These are phyloP conservation scores for Felis chaus DNA, from an alignment of 2,113 vertebrate species.

Conservation along the genomic window DNA sequence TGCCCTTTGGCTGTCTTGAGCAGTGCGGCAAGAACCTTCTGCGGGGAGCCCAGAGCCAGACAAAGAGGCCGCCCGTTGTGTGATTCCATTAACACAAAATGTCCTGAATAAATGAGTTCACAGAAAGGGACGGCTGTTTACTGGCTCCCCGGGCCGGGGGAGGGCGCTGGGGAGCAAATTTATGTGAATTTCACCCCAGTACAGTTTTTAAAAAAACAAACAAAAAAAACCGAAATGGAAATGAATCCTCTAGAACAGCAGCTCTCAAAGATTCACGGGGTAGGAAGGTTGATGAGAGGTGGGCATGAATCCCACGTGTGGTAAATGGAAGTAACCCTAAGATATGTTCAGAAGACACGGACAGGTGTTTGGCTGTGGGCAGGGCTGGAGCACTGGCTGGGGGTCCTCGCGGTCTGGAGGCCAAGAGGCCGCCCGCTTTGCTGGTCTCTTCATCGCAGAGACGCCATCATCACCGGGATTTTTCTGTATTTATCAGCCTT, in stretches of 20 bases:
- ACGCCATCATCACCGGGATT: fast-evolving
- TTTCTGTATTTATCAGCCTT: fast-evolving
- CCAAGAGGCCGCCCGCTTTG: fast-evolving
- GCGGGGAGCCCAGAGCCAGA: neutral
- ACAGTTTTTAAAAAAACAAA: neutral
- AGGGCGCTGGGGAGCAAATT: neutral
- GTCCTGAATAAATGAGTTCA: too few relatives aligned
- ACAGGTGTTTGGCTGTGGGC: fast-evolving
- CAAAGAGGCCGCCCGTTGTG: fast-evolving
- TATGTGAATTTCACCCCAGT: neutral
- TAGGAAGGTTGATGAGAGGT: neutral
- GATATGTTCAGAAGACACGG: fast-evolving
- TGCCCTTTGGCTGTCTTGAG: too few relatives aligned
- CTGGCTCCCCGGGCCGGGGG: fast-evolving
- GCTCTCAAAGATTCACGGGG: fast-evolving
- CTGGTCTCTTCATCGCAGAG: fast-evolving
- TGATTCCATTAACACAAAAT: fast-evolving
- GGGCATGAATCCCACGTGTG: fast-evolving
- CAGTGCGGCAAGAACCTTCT: neutral
- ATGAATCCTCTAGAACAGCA: too few relatives aligned
- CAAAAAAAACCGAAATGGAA: too few relatives aligned
- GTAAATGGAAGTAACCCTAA: fast-evolving
- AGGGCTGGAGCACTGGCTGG: too few relatives aligned
- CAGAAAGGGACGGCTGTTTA: fast-evolving
- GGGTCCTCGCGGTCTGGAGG: fast-evolving